Percentiles rank a stretch among this genome's conserved stretches.
Evolutionary conservation across 2,797 vertebrate genomes (phyloP).

Genomic region (Diceros bicornis): DNA sequence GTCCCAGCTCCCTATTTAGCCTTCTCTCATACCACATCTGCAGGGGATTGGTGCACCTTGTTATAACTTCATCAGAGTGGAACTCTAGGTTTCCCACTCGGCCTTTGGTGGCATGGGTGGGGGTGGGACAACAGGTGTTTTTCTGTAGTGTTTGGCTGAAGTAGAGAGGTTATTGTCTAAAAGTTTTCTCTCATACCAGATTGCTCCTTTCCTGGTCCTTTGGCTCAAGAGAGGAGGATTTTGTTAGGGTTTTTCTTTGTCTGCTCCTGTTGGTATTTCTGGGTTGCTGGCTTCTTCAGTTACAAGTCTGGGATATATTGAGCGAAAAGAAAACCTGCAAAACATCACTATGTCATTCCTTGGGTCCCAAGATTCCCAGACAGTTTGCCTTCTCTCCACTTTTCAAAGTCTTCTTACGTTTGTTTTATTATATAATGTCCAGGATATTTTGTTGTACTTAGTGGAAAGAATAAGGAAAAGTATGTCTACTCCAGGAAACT

Average conservation of each 20-base stretch:
- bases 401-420: neutral
- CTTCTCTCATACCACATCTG: neutral
- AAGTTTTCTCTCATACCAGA: neutral
- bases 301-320: neutral
- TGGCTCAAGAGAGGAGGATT: neutral
- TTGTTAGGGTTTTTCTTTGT: conserved; percentile 25
- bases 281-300: neutral
- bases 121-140: neutral
- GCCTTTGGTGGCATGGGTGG: neutral
- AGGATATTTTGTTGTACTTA: neutral
- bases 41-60: neutral
- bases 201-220: neutral
- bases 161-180: neutral
- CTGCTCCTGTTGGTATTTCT: neutral
- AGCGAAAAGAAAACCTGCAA: neutral
- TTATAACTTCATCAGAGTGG: neutral
- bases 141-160: neutral
- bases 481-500: neutral
- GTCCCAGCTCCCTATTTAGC: neutral
- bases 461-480: conserved; percentile 8
- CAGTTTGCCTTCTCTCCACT: neutral
- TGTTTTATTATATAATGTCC: neutral
- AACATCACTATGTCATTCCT: neutral
- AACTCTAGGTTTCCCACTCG: neutral
- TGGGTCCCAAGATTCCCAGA: neutral